Conservation (phyloP, 1,140 invertebrate species). For the Pseudomyrmex concolor region DNA sequence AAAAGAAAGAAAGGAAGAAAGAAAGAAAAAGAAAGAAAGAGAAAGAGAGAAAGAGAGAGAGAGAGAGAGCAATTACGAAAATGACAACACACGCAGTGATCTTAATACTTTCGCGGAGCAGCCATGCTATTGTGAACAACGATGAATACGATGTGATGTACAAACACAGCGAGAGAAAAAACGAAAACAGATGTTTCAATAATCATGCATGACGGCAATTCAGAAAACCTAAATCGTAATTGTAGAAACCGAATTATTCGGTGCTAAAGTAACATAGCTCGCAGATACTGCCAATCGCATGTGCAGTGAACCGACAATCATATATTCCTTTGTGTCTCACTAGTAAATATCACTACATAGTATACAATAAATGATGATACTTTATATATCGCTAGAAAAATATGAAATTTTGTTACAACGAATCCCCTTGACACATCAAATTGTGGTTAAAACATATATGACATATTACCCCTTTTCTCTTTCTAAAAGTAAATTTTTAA, state of each 20-base stretch:
- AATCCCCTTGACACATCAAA: neutral
- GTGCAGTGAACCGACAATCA: slow-evolving; percentile 80
- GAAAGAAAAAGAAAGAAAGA: slow-evolving; percentile 45
- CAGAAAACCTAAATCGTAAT: slow-evolving; percentile 28
- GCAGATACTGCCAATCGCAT: slow-evolving; percentile 49
- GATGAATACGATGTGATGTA: slow-evolving; percentile 60
- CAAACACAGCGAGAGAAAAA: slow-evolving; percentile 60
- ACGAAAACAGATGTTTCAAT: slow-evolving; percentile 60
- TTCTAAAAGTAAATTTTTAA: slow-evolving; percentile 3
- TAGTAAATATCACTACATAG: slow-evolving; percentile 17
- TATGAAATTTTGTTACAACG: slow-evolving; percentile 9
- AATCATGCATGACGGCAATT: slow-evolving; percentile 64
- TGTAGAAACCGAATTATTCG: slow-evolving; percentile 35
- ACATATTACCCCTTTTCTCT: neutral
- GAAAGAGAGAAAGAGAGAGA: slow-evolving; percentile 44
- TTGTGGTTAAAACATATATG: neutral
- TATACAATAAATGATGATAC: neutral
- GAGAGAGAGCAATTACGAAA: slow-evolving; percentile 58
- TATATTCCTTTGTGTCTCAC: slow-evolving; percentile 67
- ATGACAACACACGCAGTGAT: slow-evolving; percentile 63
- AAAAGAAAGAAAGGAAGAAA: slow-evolving; percentile 1
- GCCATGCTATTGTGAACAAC: slow-evolving; percentile 69
- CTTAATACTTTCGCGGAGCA: slow-evolving; percentile 60
- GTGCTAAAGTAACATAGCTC: neutral
- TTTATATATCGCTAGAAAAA: neutral